Conservation (phyloP, 2,797 vertebrate genomes). For the Danio jaintianensis region DNA sequence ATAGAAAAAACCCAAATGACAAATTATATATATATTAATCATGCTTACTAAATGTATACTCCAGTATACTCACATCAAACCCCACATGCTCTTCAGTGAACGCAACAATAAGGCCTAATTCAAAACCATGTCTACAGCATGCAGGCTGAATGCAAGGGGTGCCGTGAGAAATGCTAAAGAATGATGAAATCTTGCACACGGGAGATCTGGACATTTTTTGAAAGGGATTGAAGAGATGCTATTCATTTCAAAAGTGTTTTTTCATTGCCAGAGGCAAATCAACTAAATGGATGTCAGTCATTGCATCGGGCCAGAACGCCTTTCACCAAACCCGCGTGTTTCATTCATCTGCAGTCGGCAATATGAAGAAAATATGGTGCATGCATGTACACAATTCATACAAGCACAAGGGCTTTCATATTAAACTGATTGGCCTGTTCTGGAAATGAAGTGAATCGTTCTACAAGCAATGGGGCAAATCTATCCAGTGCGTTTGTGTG, state of each 20-base stretch:
- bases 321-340: conserved; percentile 60
- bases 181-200: conserved; percentile 57
- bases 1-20: too few species aligned
- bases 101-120: conserved; percentile 52
- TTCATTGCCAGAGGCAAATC: conserved; percentile 70
- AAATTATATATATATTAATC: too few species aligned
- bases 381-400: conserved; percentile 66
- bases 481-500: conserved; percentile 19
- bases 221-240: conserved; percentile 69
- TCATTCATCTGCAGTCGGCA: conserved; percentile 68
- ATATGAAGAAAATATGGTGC: conserved; percentile 60
- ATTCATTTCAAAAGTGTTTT: conserved; percentile 67
- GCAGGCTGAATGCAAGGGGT: conserved; percentile 32
- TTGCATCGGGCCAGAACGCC: conserved; percentile 61
- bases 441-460: conserved; percentile 52
- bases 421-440: conserved; percentile 61
- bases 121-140: conserved; percentile 39
- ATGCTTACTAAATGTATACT: too few species aligned
- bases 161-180: conserved; percentile 51
- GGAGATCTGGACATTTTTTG: conserved; percentile 62
- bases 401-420: conserved; percentile 63
- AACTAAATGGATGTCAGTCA: conserved; percentile 72
- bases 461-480: conserved; percentile 56
- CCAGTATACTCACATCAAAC: background rate
- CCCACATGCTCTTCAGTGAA: conserved; percentile 31